A percentile compares a stretch with the other conserved stretches of the same genome.
phyloP scores from a whole-genome alignment of 2,797 vertebrate species.

The Allobates femoralis region DNA sequence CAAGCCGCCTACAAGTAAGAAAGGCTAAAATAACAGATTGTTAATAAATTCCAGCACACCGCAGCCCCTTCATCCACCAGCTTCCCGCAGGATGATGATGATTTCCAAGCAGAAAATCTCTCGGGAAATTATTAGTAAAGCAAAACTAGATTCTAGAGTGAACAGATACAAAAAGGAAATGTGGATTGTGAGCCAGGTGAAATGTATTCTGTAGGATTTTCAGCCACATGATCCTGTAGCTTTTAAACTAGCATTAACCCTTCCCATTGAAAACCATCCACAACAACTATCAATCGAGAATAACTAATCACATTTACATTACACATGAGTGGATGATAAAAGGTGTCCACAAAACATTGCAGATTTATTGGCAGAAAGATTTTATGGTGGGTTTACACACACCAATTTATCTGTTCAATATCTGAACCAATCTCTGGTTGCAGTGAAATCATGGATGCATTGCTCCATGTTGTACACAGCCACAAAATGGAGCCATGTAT shows the following conservation, averaged over 20 bases:
- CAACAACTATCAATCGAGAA: neutral
- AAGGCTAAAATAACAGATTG: constrained; percentile 35
- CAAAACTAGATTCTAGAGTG: neutral
- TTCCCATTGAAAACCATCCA: neutral
- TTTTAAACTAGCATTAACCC: neutral
- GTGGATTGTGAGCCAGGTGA: neutral
- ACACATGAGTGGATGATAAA: neutral
- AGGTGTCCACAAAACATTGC: neutral
- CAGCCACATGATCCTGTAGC: neutral
- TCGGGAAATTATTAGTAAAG: constrained; percentile 17
- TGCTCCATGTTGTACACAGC: too few relatives aligned
- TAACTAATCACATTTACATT: neutral
- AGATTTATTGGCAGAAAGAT: neutral
- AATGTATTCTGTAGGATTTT: neutral
- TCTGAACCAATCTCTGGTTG: too few relatives aligned
- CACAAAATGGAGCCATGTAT: too few relatives aligned
- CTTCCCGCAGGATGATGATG: constrained; percentile 27
- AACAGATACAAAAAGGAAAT: neutral
- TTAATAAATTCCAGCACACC: constrained; percentile 6
- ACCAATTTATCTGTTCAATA: too few relatives aligned
- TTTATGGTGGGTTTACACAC: too few relatives aligned
- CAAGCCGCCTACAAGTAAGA: neutral
- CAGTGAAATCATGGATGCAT: too few relatives aligned
- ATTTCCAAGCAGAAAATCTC: constrained; percentile 1
- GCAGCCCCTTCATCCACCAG: constrained; percentile 9